Conservation (phyloP, 92 coral and sea anemone genomes). For the Heteractis magnifica region DNA sequence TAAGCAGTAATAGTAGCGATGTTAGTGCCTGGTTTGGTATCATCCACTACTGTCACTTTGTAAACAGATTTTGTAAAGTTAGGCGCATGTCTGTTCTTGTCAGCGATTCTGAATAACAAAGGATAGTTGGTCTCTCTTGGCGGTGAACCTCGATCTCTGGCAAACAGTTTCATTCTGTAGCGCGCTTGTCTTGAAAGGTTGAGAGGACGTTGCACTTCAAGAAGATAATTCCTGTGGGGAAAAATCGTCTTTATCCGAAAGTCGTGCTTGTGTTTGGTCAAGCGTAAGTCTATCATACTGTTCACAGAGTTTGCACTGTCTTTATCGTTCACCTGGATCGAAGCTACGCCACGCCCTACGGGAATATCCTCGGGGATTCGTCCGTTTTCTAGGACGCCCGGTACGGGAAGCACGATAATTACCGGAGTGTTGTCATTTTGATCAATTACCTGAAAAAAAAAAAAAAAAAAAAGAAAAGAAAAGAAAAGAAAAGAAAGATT, state of each 20-base stretch:
- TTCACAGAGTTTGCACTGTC: slow-evolving; percentile 63
- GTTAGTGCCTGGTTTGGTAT: slow-evolving; percentile 50
- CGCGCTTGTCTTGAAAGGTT: slow-evolving; percentile 56
- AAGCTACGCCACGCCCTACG: slow-evolving; percentile 61
- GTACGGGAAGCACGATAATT: slow-evolving; percentile 37
- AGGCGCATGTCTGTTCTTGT: slow-evolving; percentile 88
- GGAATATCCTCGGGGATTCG: slow-evolving; percentile 73
- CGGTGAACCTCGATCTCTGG: slow-evolving; percentile 83
- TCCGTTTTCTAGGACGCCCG: slow-evolving; percentile 43
- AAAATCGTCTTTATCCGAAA: slow-evolving; percentile 60
- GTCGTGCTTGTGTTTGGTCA: slow-evolving; percentile 57
- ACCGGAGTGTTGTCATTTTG: slow-evolving; percentile 87
- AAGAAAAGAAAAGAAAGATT: background rate
- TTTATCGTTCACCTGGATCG: slow-evolving; percentile 62
- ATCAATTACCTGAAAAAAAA: slow-evolving; percentile 64
- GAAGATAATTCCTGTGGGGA: slow-evolving; percentile 43
- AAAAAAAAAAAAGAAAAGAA: background rate
- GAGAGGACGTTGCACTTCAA: slow-evolving; percentile 56
- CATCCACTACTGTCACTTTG: slow-evolving; percentile 53
- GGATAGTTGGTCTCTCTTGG: slow-evolving; percentile 34
- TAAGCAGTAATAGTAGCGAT: slow-evolving; percentile 54
- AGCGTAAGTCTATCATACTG: slow-evolving; percentile 62
- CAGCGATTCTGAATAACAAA: slow-evolving; percentile 53
- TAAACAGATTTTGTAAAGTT: slow-evolving; percentile 49
- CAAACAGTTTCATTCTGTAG: slow-evolving; percentile 68